Evolutionary conservation across 2,113 vertebrate genomes (phyloP), one percentile per base, ranked within the genome.

Genomic region (Oryzias curvinotus): DNA sequence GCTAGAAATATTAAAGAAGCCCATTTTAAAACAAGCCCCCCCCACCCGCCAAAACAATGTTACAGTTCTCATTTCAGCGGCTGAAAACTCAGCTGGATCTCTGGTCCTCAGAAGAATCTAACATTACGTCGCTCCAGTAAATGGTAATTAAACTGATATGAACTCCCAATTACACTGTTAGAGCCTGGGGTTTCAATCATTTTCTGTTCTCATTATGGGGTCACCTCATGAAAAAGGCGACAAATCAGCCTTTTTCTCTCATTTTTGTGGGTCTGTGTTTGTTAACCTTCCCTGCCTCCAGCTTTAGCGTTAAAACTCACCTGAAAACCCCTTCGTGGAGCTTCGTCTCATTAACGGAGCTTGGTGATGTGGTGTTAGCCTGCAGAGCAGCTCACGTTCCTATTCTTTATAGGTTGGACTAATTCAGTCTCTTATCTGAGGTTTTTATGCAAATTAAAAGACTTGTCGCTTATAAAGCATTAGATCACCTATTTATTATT

Each of bases 131-230:
- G 62, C 51, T 55, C 54, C 63, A 76, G 0, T 58, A 63, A 69
- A 55, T 25, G 41, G 21, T 61, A 52, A 75, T 77, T 71, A 69
- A 71, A 71, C 15, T 54, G 28, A 36, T 12, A 59, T 55, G 48
- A 68, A 58, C 28, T 62, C 49, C 49, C 48, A 42, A 41, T 79
- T 59, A 51, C n/a, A 0, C n/a, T 14, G 58, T 65, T 47, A n/a
- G 46, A 64, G 18, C 51, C 17, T 13, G 2, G 47, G 30, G 54
- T 54, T 45, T 13, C 16, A 63, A 25, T 46, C 28, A 4, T 53
- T 59, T 12, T 68, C 42, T 60, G 58, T 57, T 36, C 44, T 61
- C 30, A 47, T 14, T 12, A 17, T 23, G 16, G 13, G 14, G 60
- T 53, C 49, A 47, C 28, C 23, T 52, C 54, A 18, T 64, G 41